These are phyloP conservation scores for Notolabrus celidotus DNA, from an alignment of 2,797 vertebrate species.

Conservation along the genomic window DNA sequence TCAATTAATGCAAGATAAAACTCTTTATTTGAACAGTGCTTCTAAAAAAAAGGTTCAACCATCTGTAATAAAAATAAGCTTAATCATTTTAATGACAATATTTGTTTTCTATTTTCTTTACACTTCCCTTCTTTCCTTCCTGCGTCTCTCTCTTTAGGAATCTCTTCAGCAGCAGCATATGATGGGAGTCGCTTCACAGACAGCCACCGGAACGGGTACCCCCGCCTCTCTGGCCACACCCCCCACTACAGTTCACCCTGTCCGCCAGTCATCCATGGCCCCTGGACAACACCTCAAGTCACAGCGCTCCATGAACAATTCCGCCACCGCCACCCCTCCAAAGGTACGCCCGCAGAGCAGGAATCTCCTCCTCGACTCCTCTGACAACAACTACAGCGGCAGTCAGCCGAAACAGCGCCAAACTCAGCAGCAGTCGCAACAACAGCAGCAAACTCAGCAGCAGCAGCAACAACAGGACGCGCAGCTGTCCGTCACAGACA, in stretches of 20 bases:
- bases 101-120: conserved; percentile 4
- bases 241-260: conserved; percentile 83
- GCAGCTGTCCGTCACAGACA: conserved; percentile 83
- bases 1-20: too few relatives aligned
- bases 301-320: conserved; percentile 89
- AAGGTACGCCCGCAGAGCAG: conserved; percentile 92
- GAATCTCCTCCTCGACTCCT: conserved; percentile 91
- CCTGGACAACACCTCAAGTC: conserved; percentile 86
- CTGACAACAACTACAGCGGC: conserved; percentile 87
- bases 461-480: conserved; percentile 66
- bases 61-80: too few relatives aligned
- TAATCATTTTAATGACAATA: too few relatives aligned
- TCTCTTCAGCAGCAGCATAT: conserved; percentile 90
- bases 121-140: not conserved
- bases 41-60: too few relatives aligned
- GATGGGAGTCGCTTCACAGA: conserved; percentile 85
- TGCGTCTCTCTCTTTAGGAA: conserved; percentile 69
- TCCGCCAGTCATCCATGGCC: conserved; percentile 83
- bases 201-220: conserved; percentile 82
- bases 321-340: conserved; percentile 84
- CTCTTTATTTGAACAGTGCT: too few relatives aligned
- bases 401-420: conserved; percentile 74
- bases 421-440: conserved; percentile 49
- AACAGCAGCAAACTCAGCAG: conserved; percentile 10
- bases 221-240: conserved; percentile 91